Base-by-base conservation (phyloP, 2,113 vertebrate species). In the Diphyllodes magnificus region DNA sequence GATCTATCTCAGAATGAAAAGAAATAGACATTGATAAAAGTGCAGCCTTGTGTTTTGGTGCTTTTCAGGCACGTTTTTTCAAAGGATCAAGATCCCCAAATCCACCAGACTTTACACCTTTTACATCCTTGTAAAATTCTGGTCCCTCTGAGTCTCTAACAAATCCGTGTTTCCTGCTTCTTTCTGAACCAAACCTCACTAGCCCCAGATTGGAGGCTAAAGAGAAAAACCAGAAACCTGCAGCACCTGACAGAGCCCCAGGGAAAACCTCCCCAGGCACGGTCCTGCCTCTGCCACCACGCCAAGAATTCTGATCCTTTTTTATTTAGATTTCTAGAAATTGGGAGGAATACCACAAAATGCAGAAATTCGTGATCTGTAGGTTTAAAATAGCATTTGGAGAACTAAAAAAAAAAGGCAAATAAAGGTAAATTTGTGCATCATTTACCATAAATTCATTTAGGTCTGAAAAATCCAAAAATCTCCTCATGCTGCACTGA, bases 211-310 rank as follows among this genome's bases (percentile, higher is more conserved):
- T 17, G 39, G 56, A 92, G 37, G 23, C 28, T 25, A 16, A 49
- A 70, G 6, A 27, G n/a, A 17, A 71, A 71, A 63, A 2, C 1
- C 28, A 33, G 54, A 51, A 25, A 7, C 2, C 21, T 39, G 14
- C 47, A 51, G 50, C 33, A n/a, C 6, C 1, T 16, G 37, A 3
- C 4, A 18, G 3, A 30, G 21, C 31, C 11, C 28, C 2, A 13
- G 18, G 35, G 13, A n/a, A 51, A 45, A 31, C 2, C 1, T 20
- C 40, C 44, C 15, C 25, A 17, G 10, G 9, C 8, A 13, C 0
- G 1, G 9, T 10, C 59, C 35, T 18, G 31, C 33, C 57, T 50
- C 33, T 31, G 31, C 44, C 79, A 53, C 40, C 30, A 18, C 33
- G 6, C 40, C 21, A 86, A 71, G 33, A 76, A 82, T 21, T 56